These are phyloP conservation scores for Acanthosepion lycidas DNA, from an alignment of 2,888 invertebrate genomes.

Conservation along the genomic window DNA sequence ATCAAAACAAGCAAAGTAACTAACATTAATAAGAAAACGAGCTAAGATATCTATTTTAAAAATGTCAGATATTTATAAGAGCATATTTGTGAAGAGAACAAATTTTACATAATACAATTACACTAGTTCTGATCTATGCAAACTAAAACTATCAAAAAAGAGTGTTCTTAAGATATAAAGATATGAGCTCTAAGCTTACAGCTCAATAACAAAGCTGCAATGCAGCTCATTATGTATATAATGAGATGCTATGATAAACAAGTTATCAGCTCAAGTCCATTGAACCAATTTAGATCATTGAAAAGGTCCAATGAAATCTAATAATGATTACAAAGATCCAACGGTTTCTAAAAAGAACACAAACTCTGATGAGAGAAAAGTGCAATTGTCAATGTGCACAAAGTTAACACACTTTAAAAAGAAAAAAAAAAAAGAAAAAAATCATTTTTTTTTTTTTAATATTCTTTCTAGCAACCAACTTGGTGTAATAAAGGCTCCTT, in stretches of 20 bases:
- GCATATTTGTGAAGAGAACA: no score
- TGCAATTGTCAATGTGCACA: neutral
- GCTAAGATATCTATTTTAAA: no score
- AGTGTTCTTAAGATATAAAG: neutral
- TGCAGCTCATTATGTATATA: neutral
- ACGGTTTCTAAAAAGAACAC: neutral
- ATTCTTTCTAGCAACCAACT: neutral
- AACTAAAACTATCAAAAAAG: no score
- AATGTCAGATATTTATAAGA: no score
- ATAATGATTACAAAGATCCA: neutral
- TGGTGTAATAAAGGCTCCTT: neutral
- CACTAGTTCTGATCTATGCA: no score
- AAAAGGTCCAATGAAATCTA: neutral
- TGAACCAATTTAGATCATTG: neutral
- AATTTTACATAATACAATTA: no score
- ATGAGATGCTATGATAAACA: neutral
- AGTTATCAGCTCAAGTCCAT: neutral
- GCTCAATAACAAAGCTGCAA: neutral
- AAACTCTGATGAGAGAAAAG: neutral
- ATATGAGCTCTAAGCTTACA: neutral
- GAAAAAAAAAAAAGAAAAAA: neutral
- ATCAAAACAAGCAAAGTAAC: no score
- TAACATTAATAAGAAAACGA: no score
- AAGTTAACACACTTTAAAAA: neutral
- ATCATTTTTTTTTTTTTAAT: neutral